Base-by-base conservation (phyloP, 1,140 invertebrate species). In the Neodiprion lecontei region DNA sequence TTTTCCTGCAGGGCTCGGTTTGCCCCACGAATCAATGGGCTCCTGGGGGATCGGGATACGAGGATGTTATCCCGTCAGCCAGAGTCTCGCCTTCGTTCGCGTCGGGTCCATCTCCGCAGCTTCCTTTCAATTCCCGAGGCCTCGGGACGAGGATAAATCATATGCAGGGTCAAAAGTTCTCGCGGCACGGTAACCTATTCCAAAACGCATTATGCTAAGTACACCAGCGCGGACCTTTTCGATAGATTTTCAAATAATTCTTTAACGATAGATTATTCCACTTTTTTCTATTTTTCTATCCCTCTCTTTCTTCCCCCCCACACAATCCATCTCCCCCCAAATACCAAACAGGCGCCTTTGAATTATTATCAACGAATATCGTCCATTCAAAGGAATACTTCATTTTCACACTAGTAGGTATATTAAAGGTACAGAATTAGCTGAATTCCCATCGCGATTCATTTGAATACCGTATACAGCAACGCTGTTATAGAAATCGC, bases 161-260 rank as follows among this genome's bases (percentile, higher is more conserved):
- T 61, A 61, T 61, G 53, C n/a, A 61, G 53, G 53, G 53, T 61
- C 53, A 61, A 17, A 61, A 61, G 53, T 61, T 17, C 53, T 61
- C 53, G 53, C 53, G 53, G 53, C 53, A 61, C 53, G 53, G 53
- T 61, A 61, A 12, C 53, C 53, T 61, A 61, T 61, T 61, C 53
- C 53, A 61, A 61, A 61, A 61, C 53, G 53, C 53, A 61, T 61
- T 61, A 61, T 61, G 53, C 53, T 61, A 61, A 61, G 53, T 61
- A 61, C 53, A 61, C 53, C 53, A 9, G 9, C 53, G 11, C 53
- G 53, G 53, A 61, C 53, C 4, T 61, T 61, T 61, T 61, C 53
- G 53, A 61, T 61, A 61, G 53, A 61, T 61, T 61, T 61, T 61
- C 53, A 61, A 61, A 61, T 61, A 61, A 61, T 61, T 61, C 53